Evolutionary conservation across 64 coral and sea anemone genomes (phyloP).

Genomic region (Pocillopora verrucosa): DNA sequence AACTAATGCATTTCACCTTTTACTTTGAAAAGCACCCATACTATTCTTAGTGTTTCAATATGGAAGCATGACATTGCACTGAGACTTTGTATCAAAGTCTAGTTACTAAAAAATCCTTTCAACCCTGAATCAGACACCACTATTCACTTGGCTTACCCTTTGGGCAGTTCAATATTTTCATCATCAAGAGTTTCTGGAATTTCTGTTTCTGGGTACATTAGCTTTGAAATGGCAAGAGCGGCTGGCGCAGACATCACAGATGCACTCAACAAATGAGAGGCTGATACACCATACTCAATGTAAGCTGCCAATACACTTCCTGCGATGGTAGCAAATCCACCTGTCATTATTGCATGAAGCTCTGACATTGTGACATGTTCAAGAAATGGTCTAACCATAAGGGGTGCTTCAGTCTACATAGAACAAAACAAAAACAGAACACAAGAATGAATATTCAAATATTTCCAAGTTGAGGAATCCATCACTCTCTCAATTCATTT

Average conservation of each 20-base stretch:
- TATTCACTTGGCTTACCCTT: conserved; percentile 53
- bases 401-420: conserved; percentile 85
- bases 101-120: too few relatives aligned
- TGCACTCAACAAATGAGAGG: conserved; percentile 81
- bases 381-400: conserved; percentile 80
- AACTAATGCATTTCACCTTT: too few relatives aligned
- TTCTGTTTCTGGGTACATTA: conserved; percentile 88
- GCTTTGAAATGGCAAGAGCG: conserved; percentile 82
- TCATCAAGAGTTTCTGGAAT: conserved; percentile 71
- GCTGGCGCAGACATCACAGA: conserved; percentile 97
- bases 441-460: too few relatives aligned
- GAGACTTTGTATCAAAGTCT: too few relatives aligned
- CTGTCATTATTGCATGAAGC: conserved; percentile 93
- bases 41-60: too few relatives aligned
- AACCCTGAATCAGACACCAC: neutral
- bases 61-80: too few relatives aligned
- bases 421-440: neutral
- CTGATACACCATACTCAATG: conserved; percentile 80
- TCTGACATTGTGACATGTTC: conserved; percentile 87
- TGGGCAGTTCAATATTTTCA: conserved; percentile 80
- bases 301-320: conserved; percentile 89
- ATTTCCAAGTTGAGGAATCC: too few relatives aligned
- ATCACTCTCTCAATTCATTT: too few relatives aligned
- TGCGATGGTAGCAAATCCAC: conserved; percentile 94
- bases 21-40: too few relatives aligned